Base-by-base conservation (phyloP, 2,888 invertebrate species). In the Diarsia rubi region DNA sequence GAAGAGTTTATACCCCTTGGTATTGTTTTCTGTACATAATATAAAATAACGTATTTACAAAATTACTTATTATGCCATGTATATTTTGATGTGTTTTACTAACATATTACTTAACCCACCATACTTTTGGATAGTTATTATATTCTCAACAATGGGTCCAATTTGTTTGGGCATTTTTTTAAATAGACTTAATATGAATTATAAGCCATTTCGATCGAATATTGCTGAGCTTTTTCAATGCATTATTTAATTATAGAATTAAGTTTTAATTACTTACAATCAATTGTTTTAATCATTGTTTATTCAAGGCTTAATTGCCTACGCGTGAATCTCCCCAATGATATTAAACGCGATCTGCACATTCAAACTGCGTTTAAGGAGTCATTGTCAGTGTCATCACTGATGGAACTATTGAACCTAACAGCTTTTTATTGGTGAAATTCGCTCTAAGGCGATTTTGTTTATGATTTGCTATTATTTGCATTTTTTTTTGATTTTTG, bases 81-180 rank as follows among this genome's bases (percentile, higher is more conserved):
- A 67, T 83, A 80, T 69, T 69, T 69, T 52, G 44, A 21, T 42
- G 31, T 47, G 6, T 69, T 71, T 76, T 63, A 76, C 57, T 54
- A 44, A 81, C 24, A 42, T 49, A 45, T 24, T 57, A 31, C 21
- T 44, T 81, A 75, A 75, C 85, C 85, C 82, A 76, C 82, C 85
- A 81, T 81, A 69, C 9, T 65, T 84, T 81, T 69, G 27, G 44
- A 64, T 57, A 45, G n/a, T 44, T 75, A 54, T 66, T 60, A 65
- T 44, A 60, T 47, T 71, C 8, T 72, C 24, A 74, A 64, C 52
- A 64, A 67, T 63, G 71, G 83, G 86, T 85, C 85, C 81, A 82
- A 84, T 64, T 3, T 62, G 14, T 75, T 82, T 69, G 82, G 70
- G 65, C 76, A 84, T 81, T 84, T 72, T 64, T 24, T 71, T 81